Conservation (phyloP, 2,888 invertebrate genomes). For the Helicoverpa assulta region DNA sequence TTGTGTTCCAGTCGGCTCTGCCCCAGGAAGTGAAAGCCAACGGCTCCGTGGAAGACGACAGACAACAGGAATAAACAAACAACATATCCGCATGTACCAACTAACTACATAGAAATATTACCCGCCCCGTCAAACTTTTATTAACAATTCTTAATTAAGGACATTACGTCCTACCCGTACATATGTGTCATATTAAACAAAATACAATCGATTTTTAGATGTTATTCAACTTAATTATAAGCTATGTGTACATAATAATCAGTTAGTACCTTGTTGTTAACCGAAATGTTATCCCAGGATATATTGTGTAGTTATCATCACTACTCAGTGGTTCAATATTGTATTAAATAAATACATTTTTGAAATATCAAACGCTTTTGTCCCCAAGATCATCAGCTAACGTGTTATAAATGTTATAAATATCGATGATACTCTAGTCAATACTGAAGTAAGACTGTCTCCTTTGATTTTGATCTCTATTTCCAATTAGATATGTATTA, state of each 20-base stretch:
- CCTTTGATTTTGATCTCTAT: constrained; percentile 60
- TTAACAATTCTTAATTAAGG: constrained; percentile 56
- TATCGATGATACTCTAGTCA: constrained; percentile 71
- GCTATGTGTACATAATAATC: constrained; percentile 86
- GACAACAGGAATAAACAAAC: constrained; percentile 81
- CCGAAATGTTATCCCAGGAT: constrained; percentile 60
- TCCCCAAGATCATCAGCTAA: constrained; percentile 25
- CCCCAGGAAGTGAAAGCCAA: constrained; percentile 86
- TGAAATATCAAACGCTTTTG: constrained; percentile 39
- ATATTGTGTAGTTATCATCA: constrained; percentile 38
- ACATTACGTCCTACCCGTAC: constrained; percentile 63
- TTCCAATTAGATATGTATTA: constrained; percentile 54
- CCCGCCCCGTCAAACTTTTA: constrained; percentile 76
- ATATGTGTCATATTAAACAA: constrained; percentile 70
- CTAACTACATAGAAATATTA: constrained; percentile 67
- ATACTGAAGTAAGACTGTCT: constrained; percentile 76
- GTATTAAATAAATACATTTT: constrained; percentile 64
- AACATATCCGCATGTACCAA: constrained; percentile 70
- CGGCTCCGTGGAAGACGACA: constrained; percentile 83
- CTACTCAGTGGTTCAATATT: constrained; percentile 37
- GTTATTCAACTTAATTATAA: constrained; percentile 80
- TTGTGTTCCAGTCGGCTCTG: constrained; percentile 80
- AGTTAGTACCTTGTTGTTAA: constrained; percentile 77
- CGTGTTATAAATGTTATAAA: constrained; percentile 57
- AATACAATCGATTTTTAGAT: constrained; percentile 80